phyloP scores from a whole-genome alignment of 2,113 vertebrate genomes.

The Brachionichthys hirsutus region DNA sequence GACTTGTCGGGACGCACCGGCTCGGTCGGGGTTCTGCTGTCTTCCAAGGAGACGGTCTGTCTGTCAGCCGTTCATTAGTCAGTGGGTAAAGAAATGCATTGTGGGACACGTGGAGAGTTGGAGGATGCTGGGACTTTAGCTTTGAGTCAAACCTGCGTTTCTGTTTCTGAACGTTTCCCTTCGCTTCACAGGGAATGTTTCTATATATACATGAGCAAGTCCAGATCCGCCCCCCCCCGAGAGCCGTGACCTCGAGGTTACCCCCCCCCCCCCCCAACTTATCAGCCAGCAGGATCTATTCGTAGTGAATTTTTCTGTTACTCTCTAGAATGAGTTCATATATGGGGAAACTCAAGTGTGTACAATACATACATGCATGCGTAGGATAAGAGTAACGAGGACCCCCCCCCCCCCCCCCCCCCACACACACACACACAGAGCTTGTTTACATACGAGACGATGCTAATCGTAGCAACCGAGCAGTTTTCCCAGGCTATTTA shows the following conservation, averaged over 20 bases:
- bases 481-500: slow-evolving; percentile 65
- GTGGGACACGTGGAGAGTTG: slow-evolving; percentile 53
- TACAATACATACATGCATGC: not conserved
- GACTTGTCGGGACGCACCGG: slow-evolving; percentile 11
- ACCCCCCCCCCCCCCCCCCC: slow-evolving; percentile 11
- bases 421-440: slow-evolving; percentile 6
- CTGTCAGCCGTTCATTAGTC: slow-evolving; percentile 67
- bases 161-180: too few relatives aligned
- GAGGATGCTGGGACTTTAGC: slow-evolving; percentile 42
- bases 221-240: too few relatives aligned
- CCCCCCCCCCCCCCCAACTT: not conserved
- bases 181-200: too few relatives aligned
- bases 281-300: slow-evolving; percentile 9
- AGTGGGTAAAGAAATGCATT: slow-evolving; percentile 48
- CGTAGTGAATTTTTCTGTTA: slow-evolving; percentile 4
- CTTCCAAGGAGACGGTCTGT: slow-evolving; percentile 39
- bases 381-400: slow-evolving; percentile 41
- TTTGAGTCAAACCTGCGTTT: too few relatives aligned
- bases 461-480: slow-evolving; percentile 34
- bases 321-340: not conserved
- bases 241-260: not conserved
- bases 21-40: slow-evolving; percentile 45
- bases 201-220: too few relatives aligned
- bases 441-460: slow-evolving; percentile 37
- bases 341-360: slow-evolving; percentile 20